Base-by-base conservation (phyloP, 1,140 invertebrate species). In the Anoplolepis gracilipes region DNA sequence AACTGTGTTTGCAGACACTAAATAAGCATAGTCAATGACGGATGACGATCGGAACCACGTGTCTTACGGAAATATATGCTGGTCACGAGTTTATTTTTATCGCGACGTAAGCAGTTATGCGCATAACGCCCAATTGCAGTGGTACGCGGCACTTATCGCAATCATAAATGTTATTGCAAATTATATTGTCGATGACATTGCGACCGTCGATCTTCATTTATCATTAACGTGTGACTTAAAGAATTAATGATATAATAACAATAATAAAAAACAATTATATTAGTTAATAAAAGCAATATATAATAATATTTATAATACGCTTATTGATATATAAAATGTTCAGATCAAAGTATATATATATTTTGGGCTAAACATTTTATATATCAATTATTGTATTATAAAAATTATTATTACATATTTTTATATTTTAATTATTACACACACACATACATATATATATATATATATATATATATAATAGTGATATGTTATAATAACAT, bases 81-180 rank as follows among this genome's bases (percentile, higher is more conserved):
- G 67, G 53, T 13, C 30, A 82, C 19, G 69, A 82, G 65, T 82
- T 82, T 82, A 82, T 82, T 82, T 72, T 70, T 61, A 82, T 73
- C 67, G 22, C 62, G 36, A 72, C 36, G 67, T 28, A 33, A 19
- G 53, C 53, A 82, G 78, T 82, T 82, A 42, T 7, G 53, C 78
- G 67, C 13, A 25, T 81, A 73, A 73, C 33, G 67, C 33, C 28
- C 19, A 82, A 82, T 61, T 73, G 78, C 67, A 59, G 7, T 64
- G 39, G 30, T 39, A 53, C 8, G 28, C 67, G 22, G 53, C 19
- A 49, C 22, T 81, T 81, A 59, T 72, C 67, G 64, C 22, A 13
- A 16, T 72, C 78, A n/a, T 30, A 55, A 65, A 59, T 22, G 39
- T 59, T 82, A 59, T 57, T 39, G 67, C 28, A 11, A 61, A 13